Conservation (phyloP, 1,140 invertebrate species). For the Habropoda laboriosa region DNA sequence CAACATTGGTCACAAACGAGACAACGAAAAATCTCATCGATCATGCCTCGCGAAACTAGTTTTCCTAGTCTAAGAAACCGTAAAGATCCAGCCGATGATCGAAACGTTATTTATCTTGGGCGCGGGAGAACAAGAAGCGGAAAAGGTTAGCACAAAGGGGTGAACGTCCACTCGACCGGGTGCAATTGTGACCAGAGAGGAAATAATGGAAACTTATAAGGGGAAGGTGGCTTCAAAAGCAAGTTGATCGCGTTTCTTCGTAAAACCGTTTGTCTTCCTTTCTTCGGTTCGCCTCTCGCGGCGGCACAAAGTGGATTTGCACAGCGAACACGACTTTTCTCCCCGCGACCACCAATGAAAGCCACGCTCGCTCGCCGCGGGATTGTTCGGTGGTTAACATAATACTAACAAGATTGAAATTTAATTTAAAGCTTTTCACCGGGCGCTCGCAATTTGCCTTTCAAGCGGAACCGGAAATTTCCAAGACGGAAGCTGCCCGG, state of each 20-base stretch:
- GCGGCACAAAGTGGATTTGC: conserved; percentile 52
- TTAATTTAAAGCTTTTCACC: conserved; percentile 50
- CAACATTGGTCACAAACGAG: too few species aligned
- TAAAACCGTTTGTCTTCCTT: conserved; percentile 51
- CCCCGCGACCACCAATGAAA: conserved; percentile 44
- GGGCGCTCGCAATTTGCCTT: conserved; percentile 18
- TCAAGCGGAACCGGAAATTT: conserved; percentile 28
- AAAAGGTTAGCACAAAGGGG: conserved; percentile 16
- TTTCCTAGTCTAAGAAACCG: not conserved
- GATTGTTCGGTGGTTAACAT: conserved; percentile 47
- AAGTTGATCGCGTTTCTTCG: conserved; percentile 30
- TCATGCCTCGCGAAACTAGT: not conserved
- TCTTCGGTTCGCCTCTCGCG: conserved; percentile 23
- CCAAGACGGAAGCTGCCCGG: not conserved
- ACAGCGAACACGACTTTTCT: conserved; percentile 29
- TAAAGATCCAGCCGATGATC: not conserved
- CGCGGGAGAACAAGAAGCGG: not conserved
- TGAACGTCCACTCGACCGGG: not conserved
- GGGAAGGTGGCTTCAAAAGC: conserved; percentile 15
- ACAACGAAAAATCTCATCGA: not conserved
- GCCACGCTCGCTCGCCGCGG: conserved; percentile 31
- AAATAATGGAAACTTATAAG: conserved; percentile 58
- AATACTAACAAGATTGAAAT: conserved; percentile 59
- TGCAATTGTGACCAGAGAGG: conserved; percentile 32
- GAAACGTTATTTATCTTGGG: conserved; percentile 9